phyloP scores from a whole-genome alignment of 2,113 vertebrate genomes.

The Romanogobio albipinnatus region DNA sequence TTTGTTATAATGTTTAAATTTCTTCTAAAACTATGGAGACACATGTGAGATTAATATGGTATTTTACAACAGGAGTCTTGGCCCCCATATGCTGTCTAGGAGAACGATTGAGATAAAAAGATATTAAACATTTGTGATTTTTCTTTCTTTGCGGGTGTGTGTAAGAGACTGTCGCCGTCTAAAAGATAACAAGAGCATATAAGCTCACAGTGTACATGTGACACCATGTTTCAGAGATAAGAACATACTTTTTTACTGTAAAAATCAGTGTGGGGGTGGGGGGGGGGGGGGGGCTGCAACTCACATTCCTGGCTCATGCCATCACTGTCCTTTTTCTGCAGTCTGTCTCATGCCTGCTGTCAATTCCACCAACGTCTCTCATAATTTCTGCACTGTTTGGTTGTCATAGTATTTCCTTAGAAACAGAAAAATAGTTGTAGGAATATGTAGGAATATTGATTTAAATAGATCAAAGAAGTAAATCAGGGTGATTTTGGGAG shows the following conservation, averaged over 20 bases:
- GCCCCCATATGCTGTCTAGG: background rate
- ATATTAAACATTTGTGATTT: background rate
- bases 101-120: background rate
- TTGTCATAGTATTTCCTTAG: background rate
- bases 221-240: slow-evolving; percentile 25
- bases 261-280: background rate
- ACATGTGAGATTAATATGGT: background rate
- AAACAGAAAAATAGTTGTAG: background rate
- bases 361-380: background rate
- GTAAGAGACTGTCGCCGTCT: background rate
- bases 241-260: slow-evolving; percentile 1
- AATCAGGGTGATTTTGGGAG: background rate
- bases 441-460: background rate
- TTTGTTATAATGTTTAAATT: background rate
- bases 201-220: slow-evolving; percentile 1
- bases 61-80: background rate
- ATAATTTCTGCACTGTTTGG: background rate
- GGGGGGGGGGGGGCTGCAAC: slow-evolving; percentile 6
- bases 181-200: slow-evolving; percentile 37
- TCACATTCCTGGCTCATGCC: slow-evolving; percentile 19
- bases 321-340: background rate
- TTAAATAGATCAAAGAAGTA: background rate
- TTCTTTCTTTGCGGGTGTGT: background rate
- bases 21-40: background rate
- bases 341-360: slow-evolving; percentile 8